Conservation (phyloP, 2,113 vertebrate genomes). For the Paraplagusia blochii region DNA sequence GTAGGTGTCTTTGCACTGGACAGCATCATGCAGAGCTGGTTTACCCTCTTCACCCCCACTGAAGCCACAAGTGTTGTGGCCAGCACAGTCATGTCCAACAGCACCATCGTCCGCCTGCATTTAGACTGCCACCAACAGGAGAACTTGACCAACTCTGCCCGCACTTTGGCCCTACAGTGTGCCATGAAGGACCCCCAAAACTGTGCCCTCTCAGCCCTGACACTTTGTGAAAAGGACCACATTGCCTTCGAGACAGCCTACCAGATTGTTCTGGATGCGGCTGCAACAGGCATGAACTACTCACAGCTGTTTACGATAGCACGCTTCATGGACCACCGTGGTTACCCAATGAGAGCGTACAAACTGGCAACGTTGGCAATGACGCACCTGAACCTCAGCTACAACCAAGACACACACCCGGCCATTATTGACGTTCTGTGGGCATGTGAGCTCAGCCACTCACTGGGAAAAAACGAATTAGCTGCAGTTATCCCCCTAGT, state of each 20-base stretch:
- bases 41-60: slow-evolving; percentile 93
- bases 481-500: slow-evolving; percentile 93
- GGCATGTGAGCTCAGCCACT: slow-evolving; percentile 96
- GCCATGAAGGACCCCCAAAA: slow-evolving; percentile 94
- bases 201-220: slow-evolving; percentile 81
- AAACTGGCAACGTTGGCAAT: slow-evolving; percentile 62
- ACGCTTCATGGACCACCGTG: slow-evolving; percentile 96
- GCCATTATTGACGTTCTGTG: slow-evolving; percentile 98
- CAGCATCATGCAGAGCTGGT: slow-evolving; percentile 98
- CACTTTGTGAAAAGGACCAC: slow-evolving; percentile 96
- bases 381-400: slow-evolving; percentile 68
- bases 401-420: slow-evolving; percentile 90
- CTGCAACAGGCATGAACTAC: slow-evolving; percentile 91
- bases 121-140: slow-evolving; percentile 93
- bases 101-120: slow-evolving; percentile 89
- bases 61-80: slow-evolving; percentile 96
- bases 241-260: slow-evolving; percentile 97
- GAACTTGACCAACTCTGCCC: slow-evolving; percentile 91
- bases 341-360: slow-evolving; percentile 68
- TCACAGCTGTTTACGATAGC: slow-evolving; percentile 97
- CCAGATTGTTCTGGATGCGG: slow-evolving; percentile 92
- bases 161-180: slow-evolving; percentile 91
- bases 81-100: slow-evolving; percentile 91
- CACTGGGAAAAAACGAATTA: slow-evolving; percentile 93
- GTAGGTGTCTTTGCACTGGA: slow-evolving; percentile 85